phyloP scores from a whole-genome alignment of 2,888 invertebrate genomes.

The Chrysina gloriosa region DNA sequence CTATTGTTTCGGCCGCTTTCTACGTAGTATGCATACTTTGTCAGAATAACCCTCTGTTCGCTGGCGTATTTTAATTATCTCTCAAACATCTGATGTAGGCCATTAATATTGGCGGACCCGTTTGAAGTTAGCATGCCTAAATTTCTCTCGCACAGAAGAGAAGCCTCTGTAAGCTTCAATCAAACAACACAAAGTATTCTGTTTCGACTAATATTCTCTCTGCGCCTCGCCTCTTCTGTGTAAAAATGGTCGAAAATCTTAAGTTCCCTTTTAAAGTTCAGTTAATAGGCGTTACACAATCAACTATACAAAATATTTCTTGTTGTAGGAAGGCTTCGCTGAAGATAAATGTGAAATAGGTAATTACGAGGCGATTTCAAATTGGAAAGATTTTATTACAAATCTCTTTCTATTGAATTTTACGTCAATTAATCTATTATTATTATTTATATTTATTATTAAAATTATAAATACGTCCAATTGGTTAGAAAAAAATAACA shows the following conservation, averaged over 20 bases:
- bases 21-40: constrained; percentile 9
- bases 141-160: constrained; percentile 36
- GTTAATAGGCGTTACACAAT: constrained; percentile 19
- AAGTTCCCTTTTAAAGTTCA: constrained; percentile 10
- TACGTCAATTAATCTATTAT: no score
- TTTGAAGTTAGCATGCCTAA: constrained; percentile 40
- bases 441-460: no score
- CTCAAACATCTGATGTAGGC: constrained; percentile 37
- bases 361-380: no score
- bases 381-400: no score
- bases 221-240: constrained; percentile 1
- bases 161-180: constrained; percentile 40
- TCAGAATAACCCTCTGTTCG: constrained; percentile 15
- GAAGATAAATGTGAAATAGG: not conserved
- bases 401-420: no score
- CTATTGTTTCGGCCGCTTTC: constrained; percentile 22
- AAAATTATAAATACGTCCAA: no score
- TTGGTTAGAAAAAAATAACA: no score
- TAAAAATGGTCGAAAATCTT: constrained; percentile 21
- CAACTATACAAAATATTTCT: constrained; percentile 9
- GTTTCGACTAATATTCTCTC: constrained; percentile 36
- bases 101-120: constrained; percentile 41
- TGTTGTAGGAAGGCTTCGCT: not conserved
- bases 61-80: constrained; percentile 36
- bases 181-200: constrained; percentile 35